These are phyloP conservation scores for Ardeotis arabs DNA, from an alignment of 2,113 vertebrate genomes.

Conservation along the genomic window DNA sequence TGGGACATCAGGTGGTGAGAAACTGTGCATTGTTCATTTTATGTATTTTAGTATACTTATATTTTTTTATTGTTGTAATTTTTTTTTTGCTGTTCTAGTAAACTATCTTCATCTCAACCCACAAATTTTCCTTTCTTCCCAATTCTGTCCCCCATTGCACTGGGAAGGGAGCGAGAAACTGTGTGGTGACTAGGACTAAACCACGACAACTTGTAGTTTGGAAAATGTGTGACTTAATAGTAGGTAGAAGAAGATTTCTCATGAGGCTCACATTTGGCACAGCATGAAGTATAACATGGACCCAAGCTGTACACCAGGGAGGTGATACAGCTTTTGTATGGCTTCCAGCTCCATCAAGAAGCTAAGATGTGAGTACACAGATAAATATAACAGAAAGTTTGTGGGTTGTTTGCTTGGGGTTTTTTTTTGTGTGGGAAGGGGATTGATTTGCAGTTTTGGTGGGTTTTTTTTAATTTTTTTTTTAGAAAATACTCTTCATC, in stretches of 20 bases:
- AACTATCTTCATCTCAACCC: too few relatives aligned
- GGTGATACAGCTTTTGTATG: background rate
- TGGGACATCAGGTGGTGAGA: too few relatives aligned
- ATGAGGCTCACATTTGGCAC: background rate
- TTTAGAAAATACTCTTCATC: background rate
- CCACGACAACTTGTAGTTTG: background rate
- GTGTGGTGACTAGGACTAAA: too few relatives aligned
- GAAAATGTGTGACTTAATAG: background rate
- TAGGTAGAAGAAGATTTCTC: background rate
- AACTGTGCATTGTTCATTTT: too few relatives aligned
- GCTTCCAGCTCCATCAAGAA: background rate
- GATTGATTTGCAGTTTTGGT: background rate
- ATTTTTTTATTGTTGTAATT: too few relatives aligned
- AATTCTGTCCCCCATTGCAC: too few relatives aligned
- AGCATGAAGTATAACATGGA: background rate
- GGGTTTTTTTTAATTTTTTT: background rate
- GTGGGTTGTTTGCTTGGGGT: background rate
- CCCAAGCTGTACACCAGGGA: background rate
- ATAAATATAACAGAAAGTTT: background rate
- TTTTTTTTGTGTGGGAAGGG: background rate
- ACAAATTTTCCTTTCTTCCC: too few relatives aligned
- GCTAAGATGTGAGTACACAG: background rate
- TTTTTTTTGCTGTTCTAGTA: too few relatives aligned
- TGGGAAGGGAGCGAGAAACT: too few relatives aligned
- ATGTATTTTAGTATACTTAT: too few relatives aligned